Conservation (phyloP, 64 coral and sea anemone species). For the Acropora yongei region DNA sequence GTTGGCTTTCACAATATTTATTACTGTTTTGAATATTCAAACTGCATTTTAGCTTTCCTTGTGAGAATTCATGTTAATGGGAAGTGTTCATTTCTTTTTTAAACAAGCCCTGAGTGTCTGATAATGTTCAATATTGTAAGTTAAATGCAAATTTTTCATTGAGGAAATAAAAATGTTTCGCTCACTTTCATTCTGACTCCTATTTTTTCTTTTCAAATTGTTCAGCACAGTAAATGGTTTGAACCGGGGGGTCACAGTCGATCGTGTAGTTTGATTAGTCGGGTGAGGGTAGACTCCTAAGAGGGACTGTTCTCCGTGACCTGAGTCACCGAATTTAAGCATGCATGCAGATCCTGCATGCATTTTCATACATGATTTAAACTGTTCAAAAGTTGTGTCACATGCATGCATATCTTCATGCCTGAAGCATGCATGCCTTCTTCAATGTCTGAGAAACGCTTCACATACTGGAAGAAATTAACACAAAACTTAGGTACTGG, state of each 20-base stretch:
- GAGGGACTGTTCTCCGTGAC: too few species aligned
- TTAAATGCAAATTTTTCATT: constrained; percentile 4
- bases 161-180: constrained; percentile 12
- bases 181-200: background rate
- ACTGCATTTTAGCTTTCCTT: constrained; percentile 3
- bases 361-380: too few species aligned
- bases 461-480: too few species aligned
- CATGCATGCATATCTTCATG: too few species aligned
- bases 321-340: too few species aligned
- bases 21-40: background rate
- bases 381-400: too few species aligned
- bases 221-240: background rate
- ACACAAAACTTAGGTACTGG: too few species aligned
- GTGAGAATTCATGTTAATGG: background rate
- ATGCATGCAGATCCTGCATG: too few species aligned
- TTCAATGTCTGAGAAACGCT: background rate
- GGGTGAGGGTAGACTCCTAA: too few species aligned
- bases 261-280: too few species aligned
- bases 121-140: background rate
- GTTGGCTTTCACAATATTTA: background rate
- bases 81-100: background rate
- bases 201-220: background rate
- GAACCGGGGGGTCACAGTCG: too few species aligned
- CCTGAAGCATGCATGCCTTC: constrained; percentile 7
- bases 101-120: background rate